Percentiles rank a stretch among this genome's conserved stretches.
These are phyloP conservation scores for Recurvirostra avosetta DNA, from an alignment of 2,113 vertebrate genomes.

Conservation along the genomic window DNA sequence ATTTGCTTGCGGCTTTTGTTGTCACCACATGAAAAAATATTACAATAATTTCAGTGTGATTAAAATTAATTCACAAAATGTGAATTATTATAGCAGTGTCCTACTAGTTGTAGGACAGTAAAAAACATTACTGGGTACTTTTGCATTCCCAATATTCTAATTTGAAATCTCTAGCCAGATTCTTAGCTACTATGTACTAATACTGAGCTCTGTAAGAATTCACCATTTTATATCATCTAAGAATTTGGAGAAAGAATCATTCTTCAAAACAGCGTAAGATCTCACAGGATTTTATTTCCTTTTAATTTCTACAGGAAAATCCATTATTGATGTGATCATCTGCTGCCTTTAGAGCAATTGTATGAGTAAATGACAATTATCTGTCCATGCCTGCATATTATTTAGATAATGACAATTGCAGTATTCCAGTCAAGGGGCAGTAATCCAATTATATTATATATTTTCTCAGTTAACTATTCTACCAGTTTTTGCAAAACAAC, in stretches of 20 bases:
- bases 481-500: neutral
- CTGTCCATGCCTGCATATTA: slow-evolving; percentile 69
- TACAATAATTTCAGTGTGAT: neutral
- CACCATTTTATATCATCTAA: neutral
- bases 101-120: neutral
- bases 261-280: neutral
- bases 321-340: slow-evolving; percentile 66
- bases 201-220: neutral
- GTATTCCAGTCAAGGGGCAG: neutral
- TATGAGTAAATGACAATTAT: slow-evolving; percentile 72
- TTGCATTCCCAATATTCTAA: neutral
- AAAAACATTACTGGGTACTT: neutral
- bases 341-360: slow-evolving; percentile 45
- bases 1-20: neutral
- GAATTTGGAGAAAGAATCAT: neutral
- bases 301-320: neutral
- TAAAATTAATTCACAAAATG: neutral
- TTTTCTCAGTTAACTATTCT: neutral
- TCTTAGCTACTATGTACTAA: neutral
- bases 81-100: neutral
- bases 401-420: slow-evolving; percentile 46
- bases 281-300: slow-evolving; percentile 65
- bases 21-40: neutral
- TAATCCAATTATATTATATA: neutral
- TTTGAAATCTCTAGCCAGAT: slow-evolving; percentile 61